Conservation (phyloP, 2,888 invertebrate species). For the Agriopis marginaria region DNA sequence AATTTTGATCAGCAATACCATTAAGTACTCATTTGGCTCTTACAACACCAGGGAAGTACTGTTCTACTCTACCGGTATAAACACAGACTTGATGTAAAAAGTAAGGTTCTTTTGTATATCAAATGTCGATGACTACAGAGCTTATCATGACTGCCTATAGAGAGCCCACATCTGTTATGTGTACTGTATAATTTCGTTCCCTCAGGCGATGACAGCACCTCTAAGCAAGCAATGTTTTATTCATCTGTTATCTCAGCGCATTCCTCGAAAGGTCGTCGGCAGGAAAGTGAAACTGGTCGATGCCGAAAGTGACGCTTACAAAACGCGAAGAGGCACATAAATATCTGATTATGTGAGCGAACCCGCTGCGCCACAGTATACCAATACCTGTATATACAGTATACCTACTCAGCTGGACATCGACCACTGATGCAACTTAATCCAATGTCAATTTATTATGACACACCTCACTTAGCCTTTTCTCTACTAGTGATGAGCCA, state of each 20-base stretch:
- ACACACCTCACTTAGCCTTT: conserved; percentile 60
- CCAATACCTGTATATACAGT: not conserved
- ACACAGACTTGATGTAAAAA: not conserved
- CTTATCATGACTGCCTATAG: not conserved
- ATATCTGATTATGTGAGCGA: conserved; percentile 61
- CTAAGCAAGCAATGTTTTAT: conserved; percentile 64
- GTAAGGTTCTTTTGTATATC: too few relatives aligned
- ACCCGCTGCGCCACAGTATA: conserved; percentile 19
- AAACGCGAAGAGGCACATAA: conserved; percentile 68
- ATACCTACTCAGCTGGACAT: conserved; percentile 18
- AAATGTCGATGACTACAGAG: too few relatives aligned
- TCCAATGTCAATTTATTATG: conserved; percentile 72
- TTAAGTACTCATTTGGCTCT: too few relatives aligned
- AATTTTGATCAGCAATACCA: too few relatives aligned
- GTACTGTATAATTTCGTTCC: conserved; percentile 10
- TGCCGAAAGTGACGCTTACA: conserved; percentile 75
- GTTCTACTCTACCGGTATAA: not conserved
- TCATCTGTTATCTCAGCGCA: conserved; percentile 74
- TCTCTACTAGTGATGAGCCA: conserved; percentile 50
- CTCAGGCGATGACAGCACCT: conserved; percentile 25
- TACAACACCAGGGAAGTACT: too few relatives aligned
- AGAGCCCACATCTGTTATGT: conserved; percentile 7
- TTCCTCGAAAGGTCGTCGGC: conserved; percentile 78
- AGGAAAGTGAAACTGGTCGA: conserved; percentile 81
- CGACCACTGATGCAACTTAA: conserved; percentile 65